Conservation (phyloP, 2,888 invertebrate genomes). For the Gonocerus acuteangulatus region DNA sequence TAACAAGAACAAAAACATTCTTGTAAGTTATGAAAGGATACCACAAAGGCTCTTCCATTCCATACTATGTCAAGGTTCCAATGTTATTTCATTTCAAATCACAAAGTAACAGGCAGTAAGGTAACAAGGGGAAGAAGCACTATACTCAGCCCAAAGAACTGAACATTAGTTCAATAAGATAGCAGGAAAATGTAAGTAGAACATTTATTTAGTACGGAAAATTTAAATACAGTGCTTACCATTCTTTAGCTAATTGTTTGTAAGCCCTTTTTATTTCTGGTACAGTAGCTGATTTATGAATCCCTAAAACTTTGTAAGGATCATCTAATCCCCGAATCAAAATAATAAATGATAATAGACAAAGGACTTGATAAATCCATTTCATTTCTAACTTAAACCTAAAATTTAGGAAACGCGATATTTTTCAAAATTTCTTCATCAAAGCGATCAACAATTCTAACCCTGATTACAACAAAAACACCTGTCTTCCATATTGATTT, state of each 20-base stretch:
- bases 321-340: slow-evolving; percentile 44
- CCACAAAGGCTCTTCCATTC: too few species aligned
- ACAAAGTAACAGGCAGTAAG: too few species aligned
- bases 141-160: too few species aligned
- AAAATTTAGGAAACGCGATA: slow-evolving; percentile 2
- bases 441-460: neutral
- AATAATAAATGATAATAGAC: slow-evolving; percentile 19
- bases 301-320: slow-evolving; percentile 77
- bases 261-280: slow-evolving; percentile 84
- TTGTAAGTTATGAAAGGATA: too few species aligned
- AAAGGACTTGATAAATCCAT: slow-evolving; percentile 22
- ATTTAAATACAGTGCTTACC: slow-evolving; percentile 50
- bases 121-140: too few species aligned
- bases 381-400: slow-evolving; percentile 24
- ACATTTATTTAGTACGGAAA: too few species aligned
- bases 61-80: too few species aligned
- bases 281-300: slow-evolving; percentile 63
- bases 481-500: slow-evolving; percentile 27
- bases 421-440: neutral
- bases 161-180: too few species aligned
- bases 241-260: slow-evolving; percentile 82
- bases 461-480: slow-evolving; percentile 1
- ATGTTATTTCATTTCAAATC: too few species aligned
- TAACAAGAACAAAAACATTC: too few species aligned
- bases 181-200: too few species aligned